Evolutionary conservation across 2,888 invertebrate species (phyloP).

Genomic region (Spilarctia lutea): DNA sequence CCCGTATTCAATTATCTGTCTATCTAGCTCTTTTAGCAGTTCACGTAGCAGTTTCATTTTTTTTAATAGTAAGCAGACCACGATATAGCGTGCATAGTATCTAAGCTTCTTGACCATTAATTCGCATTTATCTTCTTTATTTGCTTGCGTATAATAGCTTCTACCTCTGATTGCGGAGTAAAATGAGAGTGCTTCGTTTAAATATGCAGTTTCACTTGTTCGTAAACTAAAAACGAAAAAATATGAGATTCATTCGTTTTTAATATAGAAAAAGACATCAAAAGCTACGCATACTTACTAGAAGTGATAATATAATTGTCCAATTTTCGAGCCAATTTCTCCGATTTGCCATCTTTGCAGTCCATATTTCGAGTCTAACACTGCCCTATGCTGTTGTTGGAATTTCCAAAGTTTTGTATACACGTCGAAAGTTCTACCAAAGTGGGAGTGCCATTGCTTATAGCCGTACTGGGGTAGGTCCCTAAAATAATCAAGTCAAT

Average conservation of each 20-base stretch:
- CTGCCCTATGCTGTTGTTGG: conserved; percentile 97
- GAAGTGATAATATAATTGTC: conserved; percentile 99
- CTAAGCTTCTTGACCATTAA: conserved; percentile 98
- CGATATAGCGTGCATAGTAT: conserved; percentile 98
- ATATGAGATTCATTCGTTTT: neutral
- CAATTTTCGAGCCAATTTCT: conserved; percentile 99
- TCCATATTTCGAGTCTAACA: conserved; percentile 97
- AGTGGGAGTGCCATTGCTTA: conserved; percentile 99
- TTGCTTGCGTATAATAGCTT: conserved; percentile 97
- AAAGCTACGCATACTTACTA: conserved; percentile 90
- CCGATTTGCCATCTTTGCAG: conserved; percentile 99
- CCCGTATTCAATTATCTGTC: conserved; percentile 98
- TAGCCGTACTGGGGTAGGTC: conserved; percentile 99
- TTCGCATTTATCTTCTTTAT: conserved; percentile 97
- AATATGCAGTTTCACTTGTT: conserved; percentile 98
- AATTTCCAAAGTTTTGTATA: conserved; percentile 99
- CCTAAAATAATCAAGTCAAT: conserved; percentile 81
- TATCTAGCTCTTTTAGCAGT: conserved; percentile 95
- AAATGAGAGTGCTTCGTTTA: conserved; percentile 98
- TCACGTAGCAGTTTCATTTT: conserved; percentile 97
- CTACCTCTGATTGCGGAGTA: conserved; percentile 97
- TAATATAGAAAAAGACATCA: neutral
- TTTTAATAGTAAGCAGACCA: conserved; percentile 97
- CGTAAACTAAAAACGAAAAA: conserved; percentile 89
- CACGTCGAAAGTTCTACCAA: conserved; percentile 98